phyloP scores from a whole-genome alignment of 2,888 invertebrate genomes.

The Sarcophaga rosellei region DNA sequence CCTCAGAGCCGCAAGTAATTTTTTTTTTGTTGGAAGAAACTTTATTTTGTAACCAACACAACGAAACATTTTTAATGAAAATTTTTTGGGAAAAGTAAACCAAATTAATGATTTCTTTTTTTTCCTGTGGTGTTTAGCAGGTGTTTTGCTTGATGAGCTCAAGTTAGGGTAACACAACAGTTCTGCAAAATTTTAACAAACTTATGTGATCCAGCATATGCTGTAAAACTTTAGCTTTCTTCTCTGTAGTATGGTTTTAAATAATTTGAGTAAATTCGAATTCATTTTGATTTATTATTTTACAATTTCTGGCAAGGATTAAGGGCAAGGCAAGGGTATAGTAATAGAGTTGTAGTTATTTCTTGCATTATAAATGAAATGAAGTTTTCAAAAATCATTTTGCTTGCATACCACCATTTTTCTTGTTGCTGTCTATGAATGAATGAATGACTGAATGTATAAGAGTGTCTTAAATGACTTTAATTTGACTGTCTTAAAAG shows the following conservation, averaged over 20 bases:
- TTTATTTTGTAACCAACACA: conserved; percentile 35
- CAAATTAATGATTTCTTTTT: not conserved
- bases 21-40: not conserved
- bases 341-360: not conserved
- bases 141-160: conserved; percentile 4
- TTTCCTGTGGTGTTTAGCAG: conserved; percentile 19
- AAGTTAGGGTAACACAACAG: too few species aligned
- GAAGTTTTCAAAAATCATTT: not conserved
- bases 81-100: not conserved
- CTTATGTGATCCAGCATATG: not conserved
- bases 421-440: not conserved
- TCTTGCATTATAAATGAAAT: too few species aligned
- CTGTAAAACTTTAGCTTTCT: not conserved
- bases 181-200: not conserved
- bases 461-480: not conserved
- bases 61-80: conserved; percentile 45
- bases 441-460: not conserved
- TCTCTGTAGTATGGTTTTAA: not conserved
- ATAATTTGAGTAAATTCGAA: not conserved
- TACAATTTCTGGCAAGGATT: not conserved
- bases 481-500: not conserved
- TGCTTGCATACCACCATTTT: not conserved
- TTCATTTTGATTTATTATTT: conserved; percentile 7
- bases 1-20: not conserved
- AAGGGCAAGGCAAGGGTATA: not conserved